Evolutionary conservation across 2,888 invertebrate genomes (phyloP), one percentile per base, ranked within the genome.

Genomic region (Cryptocephalus primarius): DNA sequence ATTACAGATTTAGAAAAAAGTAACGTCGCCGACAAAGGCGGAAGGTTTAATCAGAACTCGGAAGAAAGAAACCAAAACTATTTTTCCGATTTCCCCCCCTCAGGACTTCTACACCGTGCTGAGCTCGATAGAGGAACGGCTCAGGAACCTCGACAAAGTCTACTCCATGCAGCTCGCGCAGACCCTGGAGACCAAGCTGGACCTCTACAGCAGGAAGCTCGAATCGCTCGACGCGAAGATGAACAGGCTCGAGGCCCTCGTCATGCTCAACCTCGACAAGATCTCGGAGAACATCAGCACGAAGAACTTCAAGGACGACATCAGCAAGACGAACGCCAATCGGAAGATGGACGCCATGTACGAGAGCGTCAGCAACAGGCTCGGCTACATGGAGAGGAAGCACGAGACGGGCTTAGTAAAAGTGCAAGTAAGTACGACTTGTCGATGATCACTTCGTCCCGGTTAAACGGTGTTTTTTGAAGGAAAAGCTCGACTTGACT

Each of bases 341-440:
- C 61, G 69, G 48, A 72, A 71, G 56, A 57, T 72, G n/a, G 73
- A 72, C 50, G 58, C 63, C 2, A 58, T 65, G 33, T 71, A 70
- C 48, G 72, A 74, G 44, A 60, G 71, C 43, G 55, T 73, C 14
- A 66, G 63, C 42, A 69, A 72, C 48, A 61, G 66, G 49, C 48
- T 73, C 39, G 61, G 61, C 13, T 68, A 66, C 52, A 59, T 69
- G 43, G 72, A 72, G 44, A 60, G 63, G 42, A 66, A 68, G 49
- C 51, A 67, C 4, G 72, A 72, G 38, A 54, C 60, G 40, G 56
- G 54, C 33, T 58, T 64, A 22, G 60, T 59, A 33, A 71, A 70
- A 62, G 49, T 71, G 9, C 68, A 70, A 61, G 72, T 71, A 55
- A 55, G 49, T 50, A 41, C 3, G 22, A 6, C 3, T 22, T 22